Conservation (phyloP, 1,140 invertebrate species). For the Drosophila lowei region DNA sequence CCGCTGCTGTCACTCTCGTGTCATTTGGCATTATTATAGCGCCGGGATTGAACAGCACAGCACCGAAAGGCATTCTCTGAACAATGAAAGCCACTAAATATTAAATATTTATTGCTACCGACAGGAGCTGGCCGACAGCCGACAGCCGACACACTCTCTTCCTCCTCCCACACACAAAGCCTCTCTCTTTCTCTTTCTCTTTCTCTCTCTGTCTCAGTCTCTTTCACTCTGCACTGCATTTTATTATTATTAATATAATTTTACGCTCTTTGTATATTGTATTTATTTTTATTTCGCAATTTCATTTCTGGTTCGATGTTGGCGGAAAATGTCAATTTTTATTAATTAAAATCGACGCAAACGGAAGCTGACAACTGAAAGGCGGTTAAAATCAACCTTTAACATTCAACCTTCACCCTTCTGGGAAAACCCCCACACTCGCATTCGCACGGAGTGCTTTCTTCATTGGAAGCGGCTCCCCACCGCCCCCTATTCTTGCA, state of each 20-base stretch:
- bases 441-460: no score
- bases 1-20: constrained; percentile 51
- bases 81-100: constrained; percentile 54
- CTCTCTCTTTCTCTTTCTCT: no score
- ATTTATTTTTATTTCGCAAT: constrained; percentile 21
- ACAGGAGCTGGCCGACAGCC: background rate
- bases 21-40: constrained; percentile 49
- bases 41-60: constrained; percentile 28
- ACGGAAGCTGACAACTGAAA: constrained; percentile 52
- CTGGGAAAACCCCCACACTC: background rate
- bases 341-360: constrained; percentile 57
- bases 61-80: constrained; percentile 7
- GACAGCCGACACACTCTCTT: no score
- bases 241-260: constrained; percentile 9
- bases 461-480: background rate
- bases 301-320: constrained; percentile 19
- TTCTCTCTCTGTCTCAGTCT: background rate
- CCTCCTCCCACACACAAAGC: no score
- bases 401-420: constrained; percentile 2
- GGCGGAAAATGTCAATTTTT: constrained; percentile 44
- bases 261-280: background rate
- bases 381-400: constrained; percentile 23
- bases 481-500: background rate
- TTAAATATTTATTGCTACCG: constrained; percentile 52
- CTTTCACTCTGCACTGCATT: constrained; percentile 12